Base-by-base conservation (phyloP, 2,888 invertebrate genomes). In the Synergus japonicus region DNA sequence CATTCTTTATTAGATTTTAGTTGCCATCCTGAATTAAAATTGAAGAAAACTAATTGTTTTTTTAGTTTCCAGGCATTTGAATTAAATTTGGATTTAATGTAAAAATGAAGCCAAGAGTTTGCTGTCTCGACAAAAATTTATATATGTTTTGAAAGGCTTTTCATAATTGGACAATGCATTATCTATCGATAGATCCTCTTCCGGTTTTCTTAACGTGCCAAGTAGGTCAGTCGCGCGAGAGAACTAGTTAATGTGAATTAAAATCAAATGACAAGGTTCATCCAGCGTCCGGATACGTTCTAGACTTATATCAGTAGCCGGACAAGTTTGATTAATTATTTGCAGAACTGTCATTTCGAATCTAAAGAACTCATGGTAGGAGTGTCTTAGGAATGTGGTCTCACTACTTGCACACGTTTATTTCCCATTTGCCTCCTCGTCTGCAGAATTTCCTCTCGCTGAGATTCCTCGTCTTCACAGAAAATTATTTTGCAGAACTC, bases 371-470 rank as follows among this genome's bases (percentile, higher is more conserved):
- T 83, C 82, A 80, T 82, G 84, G 88, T 88, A 88, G 89, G 88
- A 89, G 88, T 88, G 89, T 87, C 88, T 85, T 84, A 87, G 90
- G 90, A 90, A 90, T 90, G 90, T 88, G 89, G 89, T 88, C 87
- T 88, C 85, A 87, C 87, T 85, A 83, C 85, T 83, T 84, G 87
- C 78, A 83, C 79, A 63, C 85, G 85, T 84, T 86, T 84, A 83
- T 85, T 86, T 87, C 86, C 86, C 85, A 85, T 87, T 87, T 83
- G 84, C 84, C 82, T 84, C 85, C 84, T 85, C 85, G 83, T 84
- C 85, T 83, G 69, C 63, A 67, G 60, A 63, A 63, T 76, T 78
- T 73, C 67, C 83, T 85, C 83, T 85, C 83, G 85, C 85, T 79
- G 44, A 69, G 44, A 66, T 78, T 78, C 44, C 22, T 67, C 29